Evolutionary conservation across 92 coral and sea anemone species (phyloP), one percentile per base, ranked within the genome.

Genomic region (Epizoanthus scotinus): DNA sequence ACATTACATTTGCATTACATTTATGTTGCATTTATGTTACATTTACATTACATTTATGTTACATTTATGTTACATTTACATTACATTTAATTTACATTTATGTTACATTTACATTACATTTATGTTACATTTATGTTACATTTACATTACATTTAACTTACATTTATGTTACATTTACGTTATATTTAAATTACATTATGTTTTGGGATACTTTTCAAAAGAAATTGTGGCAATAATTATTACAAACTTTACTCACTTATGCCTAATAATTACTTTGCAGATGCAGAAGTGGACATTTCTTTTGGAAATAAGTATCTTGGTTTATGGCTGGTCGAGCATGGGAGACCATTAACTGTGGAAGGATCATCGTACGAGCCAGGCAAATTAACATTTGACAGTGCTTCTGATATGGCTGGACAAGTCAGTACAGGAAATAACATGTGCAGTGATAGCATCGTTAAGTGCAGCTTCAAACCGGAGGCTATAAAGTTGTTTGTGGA

Each of bases 321-420:
- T n/a, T 14, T 7, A 8, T 75, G 57, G 56, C 47, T 75, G 14
- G 36, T 75, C 6, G 31, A 58, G 25, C 69, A 54, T 1, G 68
- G 28, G 8, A 9, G 14, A 0, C 81, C 81, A 2, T 9, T 75
- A 55, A 6, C 3, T 9, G 56, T 75, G 2, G 57, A 59, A 59
- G 81, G 81, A 28, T 67, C 81, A 12, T 38, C 54, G 1, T 75
- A 58, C 22, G 38, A 60, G 44, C 42, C 15, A 8, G 81, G 81
- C 40, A 36, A 40, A 36, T 67, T 75, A 47, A 47, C 17, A 27
- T 59, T 21, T 22, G 59, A 57, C 10, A 38, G 69, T n/a, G 56
- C 67, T 19, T 18, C 14, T 57, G 25, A 38, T 58, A 15, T n/a
- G 15, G 14, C 17, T 4, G 57, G 55, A 21, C 60, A 59, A 38